Evolutionary conservation across 2,888 invertebrate species (phyloP).

Genomic region (Sarcophaga carnaria): DNA sequence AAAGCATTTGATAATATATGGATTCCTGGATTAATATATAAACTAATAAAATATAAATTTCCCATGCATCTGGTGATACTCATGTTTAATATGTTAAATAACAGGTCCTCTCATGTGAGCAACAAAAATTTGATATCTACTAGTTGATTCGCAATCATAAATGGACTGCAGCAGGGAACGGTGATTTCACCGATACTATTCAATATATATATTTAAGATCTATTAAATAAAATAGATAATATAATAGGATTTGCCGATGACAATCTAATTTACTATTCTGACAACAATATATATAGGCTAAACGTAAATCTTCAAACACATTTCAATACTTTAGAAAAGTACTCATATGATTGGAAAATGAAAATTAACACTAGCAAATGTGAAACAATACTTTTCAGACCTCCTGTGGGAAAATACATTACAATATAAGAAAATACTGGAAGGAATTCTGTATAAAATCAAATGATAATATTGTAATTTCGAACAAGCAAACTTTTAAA

Average conservation of each 20-base stretch:
- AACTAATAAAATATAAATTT: too few relatives aligned
- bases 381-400: background rate
- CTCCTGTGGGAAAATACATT: slow-evolving; percentile 48
- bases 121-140: slow-evolving; percentile 6
- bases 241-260: slow-evolving; percentile 33
- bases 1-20: too few relatives aligned
- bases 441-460: slow-evolving; percentile 16
- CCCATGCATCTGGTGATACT: background rate
- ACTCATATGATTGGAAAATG: slow-evolving; percentile 26
- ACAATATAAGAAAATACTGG: slow-evolving; percentile 40
- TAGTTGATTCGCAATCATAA: slow-evolving; percentile 1
- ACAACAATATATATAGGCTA: too few relatives aligned
- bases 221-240: slow-evolving; percentile 20
- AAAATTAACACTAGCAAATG: slow-evolving; percentile 45
- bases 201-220: too few relatives aligned
- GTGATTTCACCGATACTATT: too few relatives aligned
- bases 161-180: slow-evolving; percentile 12
- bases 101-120: background rate
- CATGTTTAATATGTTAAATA: slow-evolving; percentile 18
- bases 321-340: slow-evolving; percentile 34
- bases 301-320: background rate
- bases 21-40: too few relatives aligned
- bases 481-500: background rate
- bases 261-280: too few relatives aligned
- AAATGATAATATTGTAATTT: too few relatives aligned